Evolutionary conservation across 2,888 invertebrate genomes (phyloP).

Genomic region (Nasonia oneida): DNA sequence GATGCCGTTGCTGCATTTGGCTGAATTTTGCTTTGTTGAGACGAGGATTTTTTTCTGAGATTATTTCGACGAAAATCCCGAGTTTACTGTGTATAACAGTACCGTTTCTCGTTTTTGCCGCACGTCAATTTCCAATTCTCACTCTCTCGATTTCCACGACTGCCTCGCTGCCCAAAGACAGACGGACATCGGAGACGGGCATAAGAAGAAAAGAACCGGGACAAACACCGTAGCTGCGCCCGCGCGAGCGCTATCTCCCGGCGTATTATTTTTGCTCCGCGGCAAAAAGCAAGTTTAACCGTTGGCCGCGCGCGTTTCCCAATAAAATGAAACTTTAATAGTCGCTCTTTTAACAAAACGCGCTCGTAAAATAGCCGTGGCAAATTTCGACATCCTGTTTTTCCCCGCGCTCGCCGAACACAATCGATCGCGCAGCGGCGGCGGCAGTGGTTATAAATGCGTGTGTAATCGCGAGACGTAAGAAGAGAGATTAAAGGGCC

Average conservation of each 20-base stretch:
- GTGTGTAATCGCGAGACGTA: conserved; percentile 44
- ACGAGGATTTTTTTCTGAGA: background rate
- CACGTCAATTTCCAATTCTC: conserved; percentile 42
- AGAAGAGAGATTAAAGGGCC: conserved; percentile 42
- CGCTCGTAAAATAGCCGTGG: conserved; percentile 28
- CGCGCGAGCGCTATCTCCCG: background rate
- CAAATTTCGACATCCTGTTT: conserved; percentile 59
- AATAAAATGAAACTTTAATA: conserved; percentile 54
- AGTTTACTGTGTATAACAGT: conserved; percentile 49
- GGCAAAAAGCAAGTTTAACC: conserved; percentile 38
- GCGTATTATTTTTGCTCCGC: background rate
- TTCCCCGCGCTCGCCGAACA: background rate
- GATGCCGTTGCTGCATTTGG: background rate
- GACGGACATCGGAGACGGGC: background rate
- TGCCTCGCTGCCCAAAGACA: background rate
- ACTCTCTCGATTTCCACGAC: conserved; percentile 39
- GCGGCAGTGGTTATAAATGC: background rate
- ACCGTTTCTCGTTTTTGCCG: conserved; percentile 17
- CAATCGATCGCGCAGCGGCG: conserved; percentile 12
- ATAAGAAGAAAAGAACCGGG: background rate
- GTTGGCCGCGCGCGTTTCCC: conserved; percentile 34
- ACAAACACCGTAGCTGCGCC: background rate
- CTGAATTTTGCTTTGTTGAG: conserved; percentile 8
- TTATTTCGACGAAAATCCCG: background rate
- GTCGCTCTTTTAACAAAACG: conserved; percentile 42